phyloP scores from a whole-genome alignment of 2,113 vertebrate species.

The zebrafish (Danio rerio) region DNA sequence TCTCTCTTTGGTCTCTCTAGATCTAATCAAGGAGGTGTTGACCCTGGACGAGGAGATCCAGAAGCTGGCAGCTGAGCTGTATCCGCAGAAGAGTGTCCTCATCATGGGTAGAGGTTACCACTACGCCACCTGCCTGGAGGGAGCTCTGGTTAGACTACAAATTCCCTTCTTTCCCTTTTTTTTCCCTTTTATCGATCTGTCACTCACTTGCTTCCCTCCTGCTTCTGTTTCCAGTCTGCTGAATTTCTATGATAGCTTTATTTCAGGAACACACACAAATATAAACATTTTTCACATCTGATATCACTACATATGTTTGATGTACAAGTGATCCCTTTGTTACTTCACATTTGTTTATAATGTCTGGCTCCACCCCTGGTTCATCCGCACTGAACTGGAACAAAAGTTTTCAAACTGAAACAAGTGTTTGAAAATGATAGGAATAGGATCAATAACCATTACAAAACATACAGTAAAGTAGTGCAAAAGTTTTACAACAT shows the following conservation, averaged over 20 bases:
- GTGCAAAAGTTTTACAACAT: too few species aligned
- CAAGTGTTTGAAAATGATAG: too few species aligned
- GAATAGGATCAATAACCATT: too few species aligned
- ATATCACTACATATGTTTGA: too few species aligned
- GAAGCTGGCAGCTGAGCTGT: slow-evolving; percentile 90
- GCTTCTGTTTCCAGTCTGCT: neutral
- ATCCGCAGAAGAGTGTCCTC: slow-evolving; percentile 96
- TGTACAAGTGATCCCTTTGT: too few species aligned
- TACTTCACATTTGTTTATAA: too few species aligned
- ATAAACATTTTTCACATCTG: neutral
- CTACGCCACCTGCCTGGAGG: slow-evolving; percentile 95
- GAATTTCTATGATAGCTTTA: neutral
- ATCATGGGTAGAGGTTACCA: slow-evolving; percentile 99
- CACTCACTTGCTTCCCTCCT: neutral
- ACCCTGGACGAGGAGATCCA: slow-evolving; percentile 97
- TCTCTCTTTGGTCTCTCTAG: slow-evolving; percentile 65
- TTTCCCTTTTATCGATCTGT: too few species aligned
- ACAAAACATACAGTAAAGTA: too few species aligned
- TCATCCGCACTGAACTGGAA: too few species aligned
- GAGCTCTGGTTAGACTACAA: slow-evolving; percentile 85
- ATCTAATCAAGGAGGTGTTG: slow-evolving; percentile 95
- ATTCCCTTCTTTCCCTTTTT: neutral
- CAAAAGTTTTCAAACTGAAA: too few species aligned
- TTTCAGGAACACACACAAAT: neutral
- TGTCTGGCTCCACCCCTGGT: too few species aligned